Base-by-base conservation (phyloP, 2,888 invertebrate species). In the Orthonevra nobilis region DNA sequence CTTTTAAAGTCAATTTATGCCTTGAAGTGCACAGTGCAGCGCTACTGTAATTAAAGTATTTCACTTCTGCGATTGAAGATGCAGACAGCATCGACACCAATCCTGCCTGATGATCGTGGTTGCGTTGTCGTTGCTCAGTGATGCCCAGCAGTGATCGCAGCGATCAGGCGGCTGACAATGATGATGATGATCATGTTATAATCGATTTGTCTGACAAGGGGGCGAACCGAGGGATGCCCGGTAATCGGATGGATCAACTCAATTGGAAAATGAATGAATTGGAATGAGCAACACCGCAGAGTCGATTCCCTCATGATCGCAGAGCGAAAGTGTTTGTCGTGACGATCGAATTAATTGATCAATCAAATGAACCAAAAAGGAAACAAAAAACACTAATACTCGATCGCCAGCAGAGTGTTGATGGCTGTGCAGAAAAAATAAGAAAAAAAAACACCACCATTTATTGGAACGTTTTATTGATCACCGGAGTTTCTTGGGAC, bases 321-420 rank as follows among this genome's bases (percentile, higher is more conserved):
- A 42, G 3, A 38, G 63, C 69, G 75, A 75, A 75, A 75, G 75
- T 75, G 75, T 69, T 75, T 75, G 69, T 75, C 75, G 69, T 69
- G 75, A 75, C 56, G 75, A 69, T 75, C 50, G 56, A 69, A 75
- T 69, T 75, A 75, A 75, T 75, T 75, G 75, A 75, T 75, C 69
- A 75, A 75, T 75, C 69, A 75, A 69, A 56, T 63, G 48, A 61
- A 50, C 46, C 12, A 20, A 30, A 48, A 48, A 14, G 1, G 20
- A 32, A 15, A 23, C 10, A 2, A 14, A 26, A 48, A 54, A 26
- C 9, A 40, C 19, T 40, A 26, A 20, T 9, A 14, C 17, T 20
- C 42, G 52, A 60, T 74, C 36, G 60, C 74, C 50, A 48, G 1
- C 12, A 32, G 46, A 52, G 60, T 61, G 68, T 46, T 60, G 68